phyloP scores from a whole-genome alignment of 2,797 vertebrate genomes.

The Neosalanx taihuensis region DNA sequence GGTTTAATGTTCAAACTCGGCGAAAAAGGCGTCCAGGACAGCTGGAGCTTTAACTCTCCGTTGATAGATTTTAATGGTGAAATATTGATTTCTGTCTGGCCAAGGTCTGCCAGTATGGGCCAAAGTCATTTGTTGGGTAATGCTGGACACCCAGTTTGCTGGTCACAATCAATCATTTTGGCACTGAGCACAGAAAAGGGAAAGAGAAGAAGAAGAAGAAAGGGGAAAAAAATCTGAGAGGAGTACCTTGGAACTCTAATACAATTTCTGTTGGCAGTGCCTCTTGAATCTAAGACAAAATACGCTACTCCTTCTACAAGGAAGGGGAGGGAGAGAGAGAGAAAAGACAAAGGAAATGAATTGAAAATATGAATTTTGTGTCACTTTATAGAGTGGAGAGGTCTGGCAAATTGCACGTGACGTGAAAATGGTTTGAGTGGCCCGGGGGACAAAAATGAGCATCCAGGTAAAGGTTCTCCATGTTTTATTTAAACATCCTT shows the following conservation, averaged over 20 bases:
- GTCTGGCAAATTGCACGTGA: slow-evolving; percentile 83
- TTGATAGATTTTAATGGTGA: slow-evolving; percentile 98
- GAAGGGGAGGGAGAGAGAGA: too few relatives aligned
- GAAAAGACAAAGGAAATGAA: slow-evolving; percentile 30
- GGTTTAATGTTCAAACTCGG: slow-evolving; percentile 87
- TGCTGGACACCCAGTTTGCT: slow-evolving; percentile 83
- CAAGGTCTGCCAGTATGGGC: slow-evolving; percentile 91
- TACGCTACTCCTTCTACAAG: slow-evolving; percentile 15
- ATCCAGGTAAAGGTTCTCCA: slow-evolving; percentile 60
- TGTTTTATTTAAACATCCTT: slow-evolving; percentile 90
- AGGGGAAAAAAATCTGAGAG: slow-evolving; percentile 64
- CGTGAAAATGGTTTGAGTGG: slow-evolving; percentile 80
- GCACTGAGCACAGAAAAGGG: slow-evolving; percentile 69
- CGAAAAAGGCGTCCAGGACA: slow-evolving; percentile 85
- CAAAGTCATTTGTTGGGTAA: slow-evolving; percentile 92
- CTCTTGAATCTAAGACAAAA: slow-evolving; percentile 13
- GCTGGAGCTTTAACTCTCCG: slow-evolving; percentile 85
- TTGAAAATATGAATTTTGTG: slow-evolving; percentile 86
- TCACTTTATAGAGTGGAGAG: slow-evolving; percentile 86
- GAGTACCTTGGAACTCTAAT: slow-evolving; percentile 77
- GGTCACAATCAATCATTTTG: slow-evolving; percentile 88
- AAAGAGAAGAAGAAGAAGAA: background rate
- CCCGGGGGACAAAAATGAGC: slow-evolving; percentile 78
- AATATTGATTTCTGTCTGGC: slow-evolving; percentile 96
- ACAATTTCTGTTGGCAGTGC: slow-evolving; percentile 31